Percentiles rank a stretch among this genome's conserved stretches.
Evolutionary conservation across 64 coral and sea anemone species (phyloP).

Genomic region (Astreopora myriophthalma): DNA sequence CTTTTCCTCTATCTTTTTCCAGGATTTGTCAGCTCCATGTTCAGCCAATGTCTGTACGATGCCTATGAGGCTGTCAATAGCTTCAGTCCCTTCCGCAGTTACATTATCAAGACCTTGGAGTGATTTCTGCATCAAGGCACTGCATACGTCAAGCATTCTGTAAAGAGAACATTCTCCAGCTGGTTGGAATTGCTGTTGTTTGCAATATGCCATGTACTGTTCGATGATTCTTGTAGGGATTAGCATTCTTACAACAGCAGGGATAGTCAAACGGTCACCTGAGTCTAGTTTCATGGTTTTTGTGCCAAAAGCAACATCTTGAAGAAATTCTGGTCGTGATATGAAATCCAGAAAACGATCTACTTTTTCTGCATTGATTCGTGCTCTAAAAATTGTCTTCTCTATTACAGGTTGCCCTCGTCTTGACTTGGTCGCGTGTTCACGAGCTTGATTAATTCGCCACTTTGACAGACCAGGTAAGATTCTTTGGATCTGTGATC

Average conservation of each 20-base stretch:
- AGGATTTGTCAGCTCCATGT: neutral
- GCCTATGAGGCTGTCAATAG: constrained; percentile 7
- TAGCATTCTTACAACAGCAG: constrained; percentile 43
- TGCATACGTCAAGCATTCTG: constrained; percentile 52
- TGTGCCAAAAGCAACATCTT: constrained; percentile 43
- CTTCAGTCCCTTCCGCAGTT: constrained; percentile 68
- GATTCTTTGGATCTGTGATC: neutral
- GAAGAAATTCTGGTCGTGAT: neutral
- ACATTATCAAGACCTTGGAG: constrained; percentile 68
- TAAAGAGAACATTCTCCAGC: constrained; percentile 24
- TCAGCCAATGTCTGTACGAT: neutral
- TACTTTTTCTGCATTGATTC: neutral
- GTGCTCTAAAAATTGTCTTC: neutral
- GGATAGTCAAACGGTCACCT: neutral
- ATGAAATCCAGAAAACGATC: constrained; percentile 30
- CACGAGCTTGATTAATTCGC: neutral
- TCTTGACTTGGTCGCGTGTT: neutral
- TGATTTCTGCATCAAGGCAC: constrained; percentile 61
- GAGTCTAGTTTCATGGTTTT: constrained; percentile 23
- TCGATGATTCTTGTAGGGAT: constrained; percentile 42
- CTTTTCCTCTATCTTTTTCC: neutral
- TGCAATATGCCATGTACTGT: constrained; percentile 23
- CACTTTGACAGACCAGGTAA: constrained; percentile 17
- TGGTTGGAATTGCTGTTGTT: constrained; percentile 18
- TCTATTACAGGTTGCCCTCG: neutral